phyloP scores from a whole-genome alignment of 2,888 invertebrate species.

The Leucophora obtusa region DNA sequence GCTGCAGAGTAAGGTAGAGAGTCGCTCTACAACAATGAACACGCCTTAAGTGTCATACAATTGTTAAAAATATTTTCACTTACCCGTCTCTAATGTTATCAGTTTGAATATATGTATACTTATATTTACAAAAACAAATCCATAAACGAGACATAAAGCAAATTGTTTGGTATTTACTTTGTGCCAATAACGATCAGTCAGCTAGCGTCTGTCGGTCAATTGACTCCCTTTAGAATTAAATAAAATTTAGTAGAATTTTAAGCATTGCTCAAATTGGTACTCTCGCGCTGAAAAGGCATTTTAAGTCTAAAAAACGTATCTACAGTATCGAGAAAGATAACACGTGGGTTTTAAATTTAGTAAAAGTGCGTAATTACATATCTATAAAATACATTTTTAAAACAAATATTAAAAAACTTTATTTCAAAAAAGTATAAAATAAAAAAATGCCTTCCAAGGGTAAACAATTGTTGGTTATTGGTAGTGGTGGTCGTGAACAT shows the following conservation, averaged over 20 bases:
- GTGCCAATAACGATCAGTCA: conserved; percentile 23
- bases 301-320: conserved; percentile 9
- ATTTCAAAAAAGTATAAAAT: conserved; percentile 3
- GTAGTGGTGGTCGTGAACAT: conserved; percentile 97
- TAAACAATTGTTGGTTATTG: conserved; percentile 88
- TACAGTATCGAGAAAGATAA: conserved; percentile 15
- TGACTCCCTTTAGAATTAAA: conserved; percentile 42
- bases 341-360: conserved; percentile 42
- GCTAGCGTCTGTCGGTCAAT: conserved; percentile 3
- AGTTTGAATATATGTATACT: neutral
- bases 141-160: conserved; percentile 8
- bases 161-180: conserved; percentile 22
- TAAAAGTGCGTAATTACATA: conserved; percentile 23
- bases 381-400: neutral
- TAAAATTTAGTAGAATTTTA: conserved; percentile 56
- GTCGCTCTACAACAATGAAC: no score
- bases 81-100: conserved; percentile 41
- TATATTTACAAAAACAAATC: conserved; percentile 31
- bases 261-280: conserved; percentile 59
- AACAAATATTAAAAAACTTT: neutral
- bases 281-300: conserved; percentile 12
- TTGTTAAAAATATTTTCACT: neutral
- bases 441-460: conserved; percentile 61
- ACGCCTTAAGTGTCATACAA: no score
- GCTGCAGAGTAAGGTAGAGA: no score